Conservation (phyloP, 2,797 vertebrate species). For the Phoebastria nigripes region DNA sequence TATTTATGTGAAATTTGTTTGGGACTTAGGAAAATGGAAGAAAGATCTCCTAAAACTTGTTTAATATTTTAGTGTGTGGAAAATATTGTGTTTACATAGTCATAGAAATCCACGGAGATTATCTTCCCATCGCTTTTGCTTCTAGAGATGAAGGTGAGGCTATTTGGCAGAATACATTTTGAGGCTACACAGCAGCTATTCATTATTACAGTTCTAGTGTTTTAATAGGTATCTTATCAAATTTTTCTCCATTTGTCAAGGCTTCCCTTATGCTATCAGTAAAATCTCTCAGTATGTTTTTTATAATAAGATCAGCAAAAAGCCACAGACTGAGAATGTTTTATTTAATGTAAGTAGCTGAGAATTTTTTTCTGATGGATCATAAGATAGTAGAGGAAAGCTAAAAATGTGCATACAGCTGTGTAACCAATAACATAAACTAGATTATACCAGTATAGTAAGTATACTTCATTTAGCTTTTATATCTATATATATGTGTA, state of each 20-base stretch:
- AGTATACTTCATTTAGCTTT: background rate
- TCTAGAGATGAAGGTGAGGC: background rate
- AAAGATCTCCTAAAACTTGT: background rate
- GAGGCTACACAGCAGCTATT: background rate
- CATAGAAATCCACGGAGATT: background rate
- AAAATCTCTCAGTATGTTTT: background rate
- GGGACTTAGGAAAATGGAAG: background rate
- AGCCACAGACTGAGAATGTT: background rate
- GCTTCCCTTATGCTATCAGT: background rate
- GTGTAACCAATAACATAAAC: background rate
- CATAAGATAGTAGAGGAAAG: background rate
- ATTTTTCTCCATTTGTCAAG: background rate
- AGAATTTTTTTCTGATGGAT: background rate
- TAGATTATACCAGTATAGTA: background rate
- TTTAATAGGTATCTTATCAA: background rate
- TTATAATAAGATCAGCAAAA: background rate
- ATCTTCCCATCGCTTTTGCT: background rate
- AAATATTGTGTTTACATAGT: background rate
- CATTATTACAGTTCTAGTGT: background rate
- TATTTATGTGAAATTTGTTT: background rate
- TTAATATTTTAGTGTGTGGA: background rate
- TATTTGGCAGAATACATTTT: background rate
- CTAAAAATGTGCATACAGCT: background rate
- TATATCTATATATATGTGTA: fast-evolving
- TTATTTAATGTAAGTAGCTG: background rate